phyloP scores from a whole-genome alignment of 2,888 invertebrate genomes.

The Ptychoptera albimana region DNA sequence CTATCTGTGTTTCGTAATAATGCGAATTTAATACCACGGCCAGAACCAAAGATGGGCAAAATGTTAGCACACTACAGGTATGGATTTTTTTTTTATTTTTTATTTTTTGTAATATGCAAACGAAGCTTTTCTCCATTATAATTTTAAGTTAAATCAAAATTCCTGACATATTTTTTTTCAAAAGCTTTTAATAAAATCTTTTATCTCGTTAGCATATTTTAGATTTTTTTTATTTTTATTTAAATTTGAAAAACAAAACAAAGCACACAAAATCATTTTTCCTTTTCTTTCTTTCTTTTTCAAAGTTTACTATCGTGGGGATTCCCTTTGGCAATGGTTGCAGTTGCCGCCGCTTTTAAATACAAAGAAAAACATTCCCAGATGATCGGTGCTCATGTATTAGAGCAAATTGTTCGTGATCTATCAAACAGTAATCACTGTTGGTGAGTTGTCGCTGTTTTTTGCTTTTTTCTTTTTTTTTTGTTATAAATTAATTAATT shows the following conservation, averaged over 20 bases:
- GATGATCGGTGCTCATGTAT: constrained; percentile 10
- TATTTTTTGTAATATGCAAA: too few species aligned
- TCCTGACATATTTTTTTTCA: too few species aligned
- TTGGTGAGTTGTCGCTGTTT: constrained; percentile 11
- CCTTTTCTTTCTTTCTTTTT: constrained; percentile 1
- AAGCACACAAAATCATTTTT: background rate
- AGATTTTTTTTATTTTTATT: background rate
- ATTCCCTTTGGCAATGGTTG: constrained; percentile 38
- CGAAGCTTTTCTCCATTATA: too few species aligned
- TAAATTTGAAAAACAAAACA: background rate
- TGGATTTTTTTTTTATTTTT: too few species aligned
- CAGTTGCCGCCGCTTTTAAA: constrained; percentile 35
- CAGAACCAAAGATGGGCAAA: constrained; percentile 30
- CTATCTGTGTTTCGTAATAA: constrained; percentile 34
- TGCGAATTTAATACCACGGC: constrained; percentile 31
- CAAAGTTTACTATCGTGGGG: constrained; percentile 51
- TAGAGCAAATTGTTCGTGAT: constrained; percentile 12
- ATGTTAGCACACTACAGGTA: constrained; percentile 26
- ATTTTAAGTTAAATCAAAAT: too few species aligned
- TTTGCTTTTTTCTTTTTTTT: background rate
- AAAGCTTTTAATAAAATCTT: background rate
- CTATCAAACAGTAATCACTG: constrained; percentile 14
- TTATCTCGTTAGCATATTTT: constrained; percentile 3
- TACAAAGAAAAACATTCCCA: constrained; percentile 25
- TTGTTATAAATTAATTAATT: too few species aligned